A percentile compares a stretch with the other conserved stretches of the same genome.
These are phyloP conservation scores for Alosa sapidissima DNA, from an alignment of 2,797 vertebrate species.

Conservation along the genomic window DNA sequence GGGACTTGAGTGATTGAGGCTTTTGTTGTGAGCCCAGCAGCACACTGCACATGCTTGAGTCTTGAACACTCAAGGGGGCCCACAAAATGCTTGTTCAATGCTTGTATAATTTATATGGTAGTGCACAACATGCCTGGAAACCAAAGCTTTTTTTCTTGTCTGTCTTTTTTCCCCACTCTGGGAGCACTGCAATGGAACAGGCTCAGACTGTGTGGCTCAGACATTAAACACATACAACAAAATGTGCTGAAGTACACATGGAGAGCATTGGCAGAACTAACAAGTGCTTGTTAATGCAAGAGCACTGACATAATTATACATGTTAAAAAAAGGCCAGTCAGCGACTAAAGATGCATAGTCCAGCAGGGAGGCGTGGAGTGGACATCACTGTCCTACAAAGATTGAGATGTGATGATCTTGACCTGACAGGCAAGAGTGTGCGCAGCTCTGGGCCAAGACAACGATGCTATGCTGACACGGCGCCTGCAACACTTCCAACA, in stretches of 20 bases:
- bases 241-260: neutral
- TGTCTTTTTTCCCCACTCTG: neutral
- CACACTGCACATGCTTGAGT: neutral
- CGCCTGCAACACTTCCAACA: neutral
- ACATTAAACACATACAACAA: neutral
- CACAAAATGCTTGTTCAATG: neutral
- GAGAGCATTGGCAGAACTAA: neutral
- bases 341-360: neutral
- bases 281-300: neutral
- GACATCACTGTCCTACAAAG: constrained; percentile 2
- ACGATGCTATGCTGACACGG: neutral
- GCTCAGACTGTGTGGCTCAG: neutral
- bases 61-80: constrained; percentile 23
- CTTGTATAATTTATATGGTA: neutral
- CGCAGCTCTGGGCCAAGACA: neutral
- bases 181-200: neutral
- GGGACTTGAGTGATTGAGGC: neutral
- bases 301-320: too few relatives aligned
- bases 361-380: neutral
- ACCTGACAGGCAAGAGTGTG: neutral
- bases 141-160: neutral
- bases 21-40: constrained; percentile 18
- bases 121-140: neutral
- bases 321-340: neutral
- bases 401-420: neutral